Percentiles rank a stretch among this genome's conserved stretches.
Conservation (phyloP, 1,140 invertebrate species). For the Zaprionus taronus region DNA sequence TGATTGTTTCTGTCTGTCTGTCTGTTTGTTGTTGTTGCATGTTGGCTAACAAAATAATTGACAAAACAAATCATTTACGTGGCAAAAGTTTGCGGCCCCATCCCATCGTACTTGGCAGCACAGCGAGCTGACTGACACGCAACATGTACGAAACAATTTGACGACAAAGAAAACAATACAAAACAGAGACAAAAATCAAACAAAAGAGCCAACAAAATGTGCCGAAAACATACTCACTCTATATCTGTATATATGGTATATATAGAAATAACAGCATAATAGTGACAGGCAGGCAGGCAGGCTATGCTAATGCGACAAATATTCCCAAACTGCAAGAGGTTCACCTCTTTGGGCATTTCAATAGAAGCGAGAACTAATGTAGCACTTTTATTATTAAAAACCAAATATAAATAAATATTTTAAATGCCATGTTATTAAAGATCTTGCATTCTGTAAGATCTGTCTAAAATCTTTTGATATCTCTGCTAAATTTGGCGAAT, state of each 20-base stretch:
- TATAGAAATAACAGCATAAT: constrained; percentile 76
- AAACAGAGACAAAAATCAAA: constrained; percentile 18
- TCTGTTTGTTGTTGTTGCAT: constrained; percentile 59
- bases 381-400: neutral
- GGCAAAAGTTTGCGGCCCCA: constrained; percentile 67
- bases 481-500: neutral
- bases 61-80: constrained; percentile 84
- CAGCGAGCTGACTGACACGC: constrained; percentile 69
- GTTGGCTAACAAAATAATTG: constrained; percentile 82
- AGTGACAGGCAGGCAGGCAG: constrained; percentile 39
- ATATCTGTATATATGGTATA: constrained; percentile 20
- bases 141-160: constrained; percentile 61
- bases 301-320: constrained; percentile 30
- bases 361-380: too few species aligned
- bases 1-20: neutral
- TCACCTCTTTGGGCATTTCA: too few species aligned
- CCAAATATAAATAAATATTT: neutral
- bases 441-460: neutral
- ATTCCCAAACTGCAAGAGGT: neutral
- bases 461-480: neutral
- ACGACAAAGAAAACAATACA: constrained; percentile 60
- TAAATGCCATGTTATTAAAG: neutral
- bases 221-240: constrained; percentile 3
- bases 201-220: constrained; percentile 9
- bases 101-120: constrained; percentile 45